These are phyloP conservation scores for Ciconia boyciana DNA, from an alignment of 2,113 vertebrate genomes.

Conservation along the genomic window DNA sequence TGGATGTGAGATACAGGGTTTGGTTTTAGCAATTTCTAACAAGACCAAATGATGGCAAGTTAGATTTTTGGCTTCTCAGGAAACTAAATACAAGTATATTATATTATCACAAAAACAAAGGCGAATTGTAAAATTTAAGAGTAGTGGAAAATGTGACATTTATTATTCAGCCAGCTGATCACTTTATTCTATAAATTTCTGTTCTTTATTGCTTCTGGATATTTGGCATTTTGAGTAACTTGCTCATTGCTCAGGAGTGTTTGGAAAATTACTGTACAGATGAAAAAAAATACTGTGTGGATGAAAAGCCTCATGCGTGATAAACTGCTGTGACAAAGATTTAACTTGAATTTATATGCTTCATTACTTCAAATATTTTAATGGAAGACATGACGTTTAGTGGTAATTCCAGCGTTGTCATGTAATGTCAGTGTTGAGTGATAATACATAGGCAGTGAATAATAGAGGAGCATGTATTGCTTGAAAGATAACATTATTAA, in stretches of 20 bases:
- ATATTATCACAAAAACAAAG: background rate
- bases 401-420: background rate
- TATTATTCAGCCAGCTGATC: background rate
- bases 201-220: background rate
- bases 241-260: background rate
- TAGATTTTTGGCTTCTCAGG: background rate
- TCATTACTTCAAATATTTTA: constrained; percentile 18
- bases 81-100: background rate
- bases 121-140: background rate
- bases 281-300: background rate
- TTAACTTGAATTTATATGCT: constrained; percentile 34
- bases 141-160: background rate
- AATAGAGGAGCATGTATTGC: background rate
- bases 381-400: background rate
- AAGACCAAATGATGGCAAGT: background rate
- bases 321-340: constrained; percentile 39
- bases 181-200: background rate
- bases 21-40: background rate
- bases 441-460: background rate
- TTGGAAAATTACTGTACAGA: constrained; percentile 7
- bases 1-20: background rate
- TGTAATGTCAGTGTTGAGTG: background rate
- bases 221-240: constrained; percentile 21
- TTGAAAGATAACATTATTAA: background rate
- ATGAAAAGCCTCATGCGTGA: background rate